phyloP scores from a whole-genome alignment of 2,888 invertebrate genomes.

The Cerceris rybyensis region DNA sequence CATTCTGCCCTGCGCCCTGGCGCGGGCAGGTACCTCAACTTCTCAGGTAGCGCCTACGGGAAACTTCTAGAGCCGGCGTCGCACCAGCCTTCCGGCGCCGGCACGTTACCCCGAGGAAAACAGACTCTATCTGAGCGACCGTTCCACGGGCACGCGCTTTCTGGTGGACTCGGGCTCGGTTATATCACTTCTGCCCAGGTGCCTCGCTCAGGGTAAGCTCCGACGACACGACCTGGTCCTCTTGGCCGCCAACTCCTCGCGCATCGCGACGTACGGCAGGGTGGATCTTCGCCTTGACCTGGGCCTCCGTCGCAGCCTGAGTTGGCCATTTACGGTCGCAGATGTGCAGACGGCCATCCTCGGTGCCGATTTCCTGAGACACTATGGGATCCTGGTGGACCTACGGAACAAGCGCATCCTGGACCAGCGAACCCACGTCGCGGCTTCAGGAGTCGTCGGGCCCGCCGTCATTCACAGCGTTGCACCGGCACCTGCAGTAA shows the following conservation, averaged over 20 bases:
- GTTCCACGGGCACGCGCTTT: constrained; percentile 20
- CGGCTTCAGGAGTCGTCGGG: no score
- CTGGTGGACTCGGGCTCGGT: constrained; percentile 50
- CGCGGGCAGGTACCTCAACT: no score
- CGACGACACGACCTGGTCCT: not conserved
- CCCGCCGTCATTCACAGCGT: no score
- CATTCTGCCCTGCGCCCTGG: constrained; percentile 7
- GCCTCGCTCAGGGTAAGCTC: not conserved
- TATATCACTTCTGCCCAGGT: constrained; percentile 1
- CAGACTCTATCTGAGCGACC: constrained; percentile 42
- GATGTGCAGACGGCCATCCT: no score
- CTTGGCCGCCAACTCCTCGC: constrained; percentile 33
- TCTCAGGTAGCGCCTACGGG: constrained; percentile 16
- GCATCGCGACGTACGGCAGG: constrained; percentile 31
- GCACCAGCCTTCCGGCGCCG: constrained; percentile 9
- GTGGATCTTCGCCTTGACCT: constrained; percentile 42
- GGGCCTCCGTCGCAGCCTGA: constrained; percentile 22
- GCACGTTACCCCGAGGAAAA: not conserved
- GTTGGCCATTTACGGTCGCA: no score
- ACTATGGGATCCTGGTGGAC: constrained; percentile 40
- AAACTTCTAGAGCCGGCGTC: constrained; percentile 37
- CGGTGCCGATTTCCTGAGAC: no score
- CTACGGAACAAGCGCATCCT: no score
- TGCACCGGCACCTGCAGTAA: no score
- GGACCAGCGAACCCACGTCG: no score